Evolutionary conservation across 2,888 invertebrate species (phyloP), one percentile per base, ranked within the genome.

Genomic region (Tupiocoris notatus): DNA sequence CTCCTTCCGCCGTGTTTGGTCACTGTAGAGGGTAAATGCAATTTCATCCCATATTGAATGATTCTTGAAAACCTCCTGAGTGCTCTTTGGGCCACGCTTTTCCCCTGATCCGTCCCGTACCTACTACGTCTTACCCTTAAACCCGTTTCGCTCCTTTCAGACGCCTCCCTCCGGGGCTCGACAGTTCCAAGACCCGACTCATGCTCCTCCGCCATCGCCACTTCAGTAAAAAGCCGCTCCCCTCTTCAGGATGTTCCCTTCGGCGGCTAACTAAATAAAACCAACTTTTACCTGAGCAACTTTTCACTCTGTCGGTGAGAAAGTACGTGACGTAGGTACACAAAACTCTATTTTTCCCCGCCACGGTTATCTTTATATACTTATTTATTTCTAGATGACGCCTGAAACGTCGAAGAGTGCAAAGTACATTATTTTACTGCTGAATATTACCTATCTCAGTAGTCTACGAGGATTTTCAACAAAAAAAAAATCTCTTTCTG

Each of bases 261-360:
- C 66, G 24, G n/a, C 58, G 54, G 23, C 75, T 65, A 76, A 78
- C 77, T 78, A 75, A 78, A 78, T 78, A 78, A 76, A 68, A 70
- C 62, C 77, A 78, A 75, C 77, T 78, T 75, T 65, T 76, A 76
- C 75, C 66, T 75, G 71, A 22, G 54, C 54, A 75, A 78, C 75
- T 78, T 78, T 78, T 78, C 66, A 71, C 75, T 76, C 54, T 73
- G 62, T 18, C 62, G n/a, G 67, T 39, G 39, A 39, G 39, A 39
- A 39, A 39, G 20, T 73, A 73, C 73, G 73, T 73, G 73, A 73
- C 39, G 39, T 54, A 39, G 62, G 39, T 73, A 62, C 73, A 62
- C 62, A 73, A 63, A 73, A 73, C 63, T 62, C 18, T n/a, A 57
- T 56, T 21, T 67, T 67, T 57, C 22, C 21, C 23, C 9, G 16